Base-by-base conservation (phyloP, 2,113 vertebrate genomes). In the Pholis gunnellus region DNA sequence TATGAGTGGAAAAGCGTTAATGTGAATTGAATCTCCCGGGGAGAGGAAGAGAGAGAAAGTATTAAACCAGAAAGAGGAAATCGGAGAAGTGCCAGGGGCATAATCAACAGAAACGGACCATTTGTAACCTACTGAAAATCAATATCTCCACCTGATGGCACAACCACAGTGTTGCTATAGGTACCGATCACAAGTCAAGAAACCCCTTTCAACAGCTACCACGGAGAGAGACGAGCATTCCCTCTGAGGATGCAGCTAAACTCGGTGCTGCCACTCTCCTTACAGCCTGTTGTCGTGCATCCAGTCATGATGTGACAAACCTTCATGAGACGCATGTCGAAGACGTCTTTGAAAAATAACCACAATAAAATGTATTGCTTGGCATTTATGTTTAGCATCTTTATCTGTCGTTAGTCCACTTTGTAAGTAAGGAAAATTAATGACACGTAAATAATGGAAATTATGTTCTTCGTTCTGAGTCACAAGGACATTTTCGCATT, bases 111-210 rank as follows among this genome's bases (percentile, higher is more conserved):
- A 77, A 63, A 83, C 54, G 29, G 48, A 68, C 75, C 14, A 75
- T 63, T 69, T 75, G 65, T 46, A 38, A 65, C 59, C 52, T 27
- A 31, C 34, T 57, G 40, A 72, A 71, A 79, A 80, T 83, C 75
- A 60, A 77, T 74, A 84, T 68, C 59, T 80, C 36, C 36, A 75
- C 66, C 67, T 72, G 64, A 81, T 67, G 76, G 71, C 67, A 72
- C 31, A 63, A 38, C 25, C 34, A 50, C 11, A 70, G 44, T 46
- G 66, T 60, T 83, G 61, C 72, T 80, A 78, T 44, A 22, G 68
- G 75, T 71, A 72, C 80, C 59, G 0, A 56, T 75, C 48, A 44
- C 57, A 75, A 82, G 70, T 68, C 40, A 61, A 50, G 52, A 79
- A 54, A 36, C 13, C 25, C 61, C 25, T 57, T 29, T 66, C 15